Evolutionary conservation across 2,797 vertebrate species (phyloP).

Genomic region (Chloroceryle amazona): DNA sequence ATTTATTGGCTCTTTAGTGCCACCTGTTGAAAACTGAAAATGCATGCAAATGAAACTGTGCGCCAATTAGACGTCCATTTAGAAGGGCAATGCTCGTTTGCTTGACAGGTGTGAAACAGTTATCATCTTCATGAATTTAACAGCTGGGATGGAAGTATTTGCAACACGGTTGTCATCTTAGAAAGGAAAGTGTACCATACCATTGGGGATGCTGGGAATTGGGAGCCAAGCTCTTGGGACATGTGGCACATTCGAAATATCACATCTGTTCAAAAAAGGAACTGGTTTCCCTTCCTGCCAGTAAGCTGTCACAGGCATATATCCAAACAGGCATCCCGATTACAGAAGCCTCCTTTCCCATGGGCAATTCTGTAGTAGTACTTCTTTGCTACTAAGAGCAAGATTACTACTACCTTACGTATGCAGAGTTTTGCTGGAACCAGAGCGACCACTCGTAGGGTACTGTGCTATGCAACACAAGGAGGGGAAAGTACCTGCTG

Average conservation of each 20-base stretch:
- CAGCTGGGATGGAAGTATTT: background rate
- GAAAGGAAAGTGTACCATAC: background rate
- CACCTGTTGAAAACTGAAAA: slow-evolving; percentile 72
- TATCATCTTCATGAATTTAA: background rate
- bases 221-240: background rate
- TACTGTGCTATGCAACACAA: accelerated
- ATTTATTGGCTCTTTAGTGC: slow-evolving; percentile 76
- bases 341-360: background rate
- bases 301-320: background rate
- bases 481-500: background rate
- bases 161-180: background rate
- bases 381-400: background rate
- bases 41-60: slow-evolving; percentile 23
- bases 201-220: background rate
- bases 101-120: background rate
- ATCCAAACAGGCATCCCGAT: background rate
- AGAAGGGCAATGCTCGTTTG: background rate
- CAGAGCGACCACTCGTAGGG: background rate
- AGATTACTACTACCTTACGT: background rate
- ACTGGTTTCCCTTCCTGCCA: background rate
- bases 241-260: accelerated
- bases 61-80: background rate
- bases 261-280: background rate
- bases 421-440: background rate
- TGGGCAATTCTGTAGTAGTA: background rate